phyloP scores from a whole-genome alignment of 1,140 invertebrate genomes.

The Solen grandis region DNA sequence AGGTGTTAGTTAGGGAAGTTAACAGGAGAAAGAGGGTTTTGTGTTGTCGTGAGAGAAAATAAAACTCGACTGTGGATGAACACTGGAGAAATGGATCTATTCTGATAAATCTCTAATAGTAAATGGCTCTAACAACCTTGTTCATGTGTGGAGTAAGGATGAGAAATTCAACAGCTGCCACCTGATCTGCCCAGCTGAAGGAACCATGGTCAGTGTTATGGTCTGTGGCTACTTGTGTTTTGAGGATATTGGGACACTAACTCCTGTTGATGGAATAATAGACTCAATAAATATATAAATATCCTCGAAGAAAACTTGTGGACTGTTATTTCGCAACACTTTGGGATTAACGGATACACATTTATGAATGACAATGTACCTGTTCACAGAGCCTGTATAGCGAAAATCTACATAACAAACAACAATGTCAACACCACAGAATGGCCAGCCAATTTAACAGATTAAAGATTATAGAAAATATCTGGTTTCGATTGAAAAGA shows the following conservation, averaged over 20 bases:
- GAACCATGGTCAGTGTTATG: background rate
- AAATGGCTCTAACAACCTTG: background rate
- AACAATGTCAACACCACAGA: background rate
- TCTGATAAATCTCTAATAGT: background rate
- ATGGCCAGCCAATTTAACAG: slow-evolving; percentile 8
- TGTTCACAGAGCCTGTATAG: background rate
- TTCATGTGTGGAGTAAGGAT: background rate
- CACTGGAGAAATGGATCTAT: background rate
- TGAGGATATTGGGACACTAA: slow-evolving; percentile 7
- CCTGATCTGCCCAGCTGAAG: background rate
- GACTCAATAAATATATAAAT: slow-evolving; percentile 11
- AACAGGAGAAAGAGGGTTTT: background rate
- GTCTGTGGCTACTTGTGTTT: background rate
- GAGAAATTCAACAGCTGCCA: background rate
- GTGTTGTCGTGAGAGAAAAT: background rate
- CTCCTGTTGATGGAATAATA: slow-evolving; percentile 15
- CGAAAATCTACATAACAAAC: background rate
- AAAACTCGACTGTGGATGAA: background rate
- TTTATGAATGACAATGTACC: slow-evolving; percentile 39
- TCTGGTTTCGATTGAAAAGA: background rate
- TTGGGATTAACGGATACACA: background rate
- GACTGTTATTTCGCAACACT: slow-evolving; percentile 17
- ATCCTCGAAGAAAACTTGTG: slow-evolving; percentile 22
- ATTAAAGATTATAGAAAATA: slow-evolving; percentile 20
- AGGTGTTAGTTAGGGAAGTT: background rate